Base-by-base conservation (phyloP, 2,113 vertebrate genomes). In the Thymallus thymallus region DNA sequence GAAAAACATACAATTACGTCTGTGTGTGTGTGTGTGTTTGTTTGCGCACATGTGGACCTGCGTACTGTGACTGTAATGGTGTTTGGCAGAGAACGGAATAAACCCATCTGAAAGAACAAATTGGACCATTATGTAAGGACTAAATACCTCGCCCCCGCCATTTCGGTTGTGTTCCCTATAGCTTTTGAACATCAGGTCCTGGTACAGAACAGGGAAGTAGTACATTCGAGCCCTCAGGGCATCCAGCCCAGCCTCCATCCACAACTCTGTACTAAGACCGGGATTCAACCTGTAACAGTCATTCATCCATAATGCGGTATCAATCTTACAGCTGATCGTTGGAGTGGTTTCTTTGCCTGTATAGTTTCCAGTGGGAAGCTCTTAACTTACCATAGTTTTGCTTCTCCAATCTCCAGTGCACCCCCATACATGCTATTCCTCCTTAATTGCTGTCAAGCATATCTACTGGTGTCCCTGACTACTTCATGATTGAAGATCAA, bases 121-220 rank as follows among this genome's bases (percentile, higher is more conserved):
- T 45, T 68, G 41, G 66, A 68, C 35, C 18, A 51, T 56, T 71
- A 71, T 71, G 16, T 58, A 60, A n/a, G 26, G 51, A 10, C 55
- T 70, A 45, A 46, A 20, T 9, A 51, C n/a, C 55, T 58, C 55
- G 14, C 55, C 55, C 7, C 16, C n/a, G 18, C 14, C 35, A 41
- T 41, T 41, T 41, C 9, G 35, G 9, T 41, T 41, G 32, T 32
- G 35, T 12, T 41, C 35, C 35, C 35, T 9, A 58, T 20, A n/a
- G 55, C 16, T 4, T 58, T 58, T 58, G n/a, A n/a, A 58, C n/a
- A n/a, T 20, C 4, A 18, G 55, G 55, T 58, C 16, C 16, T 58
- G 55, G n/a, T 16, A 58, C 45, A 4, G 23, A 12, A 63, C n/a
- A 24, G 26, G 24, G 5, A 58, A 70, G 4, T 22, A 26, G 56